Base-by-base conservation (phyloP, 2,888 invertebrate genomes). In the Meganola albula region DNA sequence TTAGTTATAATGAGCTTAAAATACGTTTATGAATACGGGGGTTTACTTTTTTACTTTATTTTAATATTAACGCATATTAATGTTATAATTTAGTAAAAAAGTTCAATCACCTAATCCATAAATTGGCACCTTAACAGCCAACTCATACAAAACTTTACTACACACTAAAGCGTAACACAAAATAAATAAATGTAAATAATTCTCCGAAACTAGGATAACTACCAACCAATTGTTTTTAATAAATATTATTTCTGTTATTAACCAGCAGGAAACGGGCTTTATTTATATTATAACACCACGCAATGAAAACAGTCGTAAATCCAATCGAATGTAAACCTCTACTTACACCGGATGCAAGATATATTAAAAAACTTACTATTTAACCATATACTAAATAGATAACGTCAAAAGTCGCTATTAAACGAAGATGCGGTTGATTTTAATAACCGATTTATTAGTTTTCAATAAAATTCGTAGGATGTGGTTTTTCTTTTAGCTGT, bases 281-380 rank as follows among this genome's bases (percentile, higher is more conserved):
- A 83, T 84, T 82, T 83, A 83, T 79, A 80, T 77, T 49, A 63
- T 78, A 80, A 83, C 80, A 76, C 73, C 75, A 64, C 72, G 78
- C 80, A 79, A 72, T 75, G 78, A 82, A 79, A 83, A 83, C 83
- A 82, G 79, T 76, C 84, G 73, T 85, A 84, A 84, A 85, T 84
- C 54, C 74, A 74, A 79, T 82, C 74, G 64, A 76, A 80, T 80
- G 66, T 79, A 83, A 80, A 82, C 71, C 72, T 67, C 65, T 28
- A 61, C 61, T 49, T 51, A 47, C 39, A 54, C 76, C 83, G 84
- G 84, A 84, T 75, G 80, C 65, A 44, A 63, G 61, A 72, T 65
- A 61, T 76, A 82, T 82, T 74, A 80, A 82, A 77, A 74, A 74
- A 73, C 63, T 66, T 62, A 70, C 73, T 71, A 74, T 75, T 75